Evolutionary conservation across 2,113 vertebrate species (phyloP), one percentile per base, ranked within the genome.

Genomic region (Prietella phreatophila): DNA sequence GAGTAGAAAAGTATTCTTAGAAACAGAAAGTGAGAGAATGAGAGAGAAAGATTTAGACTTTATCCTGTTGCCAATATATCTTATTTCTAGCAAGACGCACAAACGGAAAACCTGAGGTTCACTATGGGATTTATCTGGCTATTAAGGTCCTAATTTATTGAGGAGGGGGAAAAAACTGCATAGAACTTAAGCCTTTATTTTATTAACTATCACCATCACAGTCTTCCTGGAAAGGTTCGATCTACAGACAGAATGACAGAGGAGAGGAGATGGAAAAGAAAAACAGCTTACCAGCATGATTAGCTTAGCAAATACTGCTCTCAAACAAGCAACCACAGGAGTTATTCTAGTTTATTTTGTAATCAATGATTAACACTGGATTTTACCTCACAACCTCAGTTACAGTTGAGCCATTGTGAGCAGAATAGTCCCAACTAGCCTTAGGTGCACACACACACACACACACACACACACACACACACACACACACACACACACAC

Each of bases 351-450:
- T 56, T n/a, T 36, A 36, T 82, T 60, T 9, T 60, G 56, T 42
- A 61, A 82, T 39, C 33, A 39, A 8, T 82, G 58, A 25, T 56
- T 58, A 33, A 81, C 78, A 81, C 25, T n/a, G 13, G 20, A 56
- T 80, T 50, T 30, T 30, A 17, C 27, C 76, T 42, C 58, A 47
- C 42, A 85, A 14, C 11, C 27, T 47, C 30, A 58, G 6, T 50
- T 83, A 42, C 5, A 67, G 33, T 53, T 73, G 42, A 30, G 53
- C 19, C 53, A 82, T 25, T 17, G 76, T 78, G 73, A 67, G 15
- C 71, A 82, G 55, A 75, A 88, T 88, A 78, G 82, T 22, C 5
- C 42, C 50, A 88, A 83, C 69, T 83, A 83, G 69, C 86, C 82
- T 65, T 78, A 53, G 76, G 71, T 56, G 42, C 20, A 27, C 5